Base-by-base conservation (phyloP, 2,888 invertebrate genomes). In the Agonopterix subpropinquella region DNA sequence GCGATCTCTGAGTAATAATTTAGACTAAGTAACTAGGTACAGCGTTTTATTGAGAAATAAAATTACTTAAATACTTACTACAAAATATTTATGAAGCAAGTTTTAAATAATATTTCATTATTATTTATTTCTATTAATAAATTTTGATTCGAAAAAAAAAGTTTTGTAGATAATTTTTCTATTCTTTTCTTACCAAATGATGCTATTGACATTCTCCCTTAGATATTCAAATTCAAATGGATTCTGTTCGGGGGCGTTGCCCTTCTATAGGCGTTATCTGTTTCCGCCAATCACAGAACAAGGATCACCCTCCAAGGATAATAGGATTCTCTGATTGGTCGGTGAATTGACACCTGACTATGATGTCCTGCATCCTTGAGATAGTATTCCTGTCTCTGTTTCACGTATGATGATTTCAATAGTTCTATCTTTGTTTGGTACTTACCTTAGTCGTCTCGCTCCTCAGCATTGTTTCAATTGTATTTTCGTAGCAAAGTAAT, bases 241-340 rank as follows among this genome's bases (percentile, higher is more conserved):
- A 74, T 78, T 73, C 73, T 66, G 70, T 67, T 65, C 63, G 69
- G 67, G 76, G 84, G 84, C 80, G 84, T 77, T 52, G 54, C 69
- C 65, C 57, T 57, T 61, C 56, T 43, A 55, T 53, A 78, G 79
- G 81, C 81, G 83, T 80, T 85, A 73, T 87, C 85, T 85, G 52
- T 62, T 54, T 54, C 70, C 50, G 56, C 87, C 87, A 87, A 88
- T 86, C 73, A 70, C 58, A 65, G 61, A 52, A 44, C 64, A 70
- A 83, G 82, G 80, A 85, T 85, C 67, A 70, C 74, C 79, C 77
- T 81, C 62, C 49, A 79, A 87, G 87, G 86, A 87, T 80, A 84
- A 72, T 54, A 59, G 57, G 55, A 48, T 44, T 44, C 54, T 59
- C 56, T 61, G 68, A 88, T 85, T 86, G 86, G 87, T 59, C 49